Evolutionary conservation across 2,113 vertebrate species (phyloP), one percentile per base, ranked within the genome.

Genomic region (Pedionomus torquatus): DNA sequence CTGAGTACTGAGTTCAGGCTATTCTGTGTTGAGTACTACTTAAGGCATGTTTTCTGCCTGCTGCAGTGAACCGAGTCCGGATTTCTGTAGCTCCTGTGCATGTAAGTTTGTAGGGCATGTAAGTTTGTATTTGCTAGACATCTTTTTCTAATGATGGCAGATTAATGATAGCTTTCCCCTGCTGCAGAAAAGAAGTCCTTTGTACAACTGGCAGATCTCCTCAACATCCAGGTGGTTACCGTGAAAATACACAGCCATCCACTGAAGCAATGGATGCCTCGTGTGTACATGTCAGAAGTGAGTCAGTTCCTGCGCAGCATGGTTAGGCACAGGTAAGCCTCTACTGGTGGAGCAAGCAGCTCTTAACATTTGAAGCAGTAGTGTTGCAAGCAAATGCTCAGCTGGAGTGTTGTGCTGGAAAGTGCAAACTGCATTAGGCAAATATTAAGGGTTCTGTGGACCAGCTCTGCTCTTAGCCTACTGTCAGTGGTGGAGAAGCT

Each of bases 141-240:
- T 18, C 6, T 13, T 6, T 2, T 37, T n/a, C 43, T 37, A 46
- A 1, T 28, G 65, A 26, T 19, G 4, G n/a, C 33, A 21, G 57
- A 39, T 72, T 91, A 52, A 95, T 9, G 0, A 4, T n/a, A 13
- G 1, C 57, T 90, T 20, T 95, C 87, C 33, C 55, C 51, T 76
- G 3, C 83, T 91, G 46, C 97, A 99, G 99, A 99, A 81, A 99
- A 99, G 95, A 87, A 97, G 72, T 98, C 98, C 16, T 99, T 99
- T 76, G 93, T 99, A 17, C 99, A 98, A 74, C 97, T 99, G 81
- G 98, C 99, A 23, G 99, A 99, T 95, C 99, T 99, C 30, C 98
- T 99, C 88, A 99, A 99, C 96, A 99, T 99, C 75, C 98, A 99
- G 90, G 99, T 99, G 60, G 98, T 99, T 66, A 98, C 98, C 0